A percentile compares a stretch with the other conserved stretches of the same genome.
Evolutionary conservation across 2,888 invertebrate species (phyloP).

Genomic region (Argynnis bischoffii): DNA sequence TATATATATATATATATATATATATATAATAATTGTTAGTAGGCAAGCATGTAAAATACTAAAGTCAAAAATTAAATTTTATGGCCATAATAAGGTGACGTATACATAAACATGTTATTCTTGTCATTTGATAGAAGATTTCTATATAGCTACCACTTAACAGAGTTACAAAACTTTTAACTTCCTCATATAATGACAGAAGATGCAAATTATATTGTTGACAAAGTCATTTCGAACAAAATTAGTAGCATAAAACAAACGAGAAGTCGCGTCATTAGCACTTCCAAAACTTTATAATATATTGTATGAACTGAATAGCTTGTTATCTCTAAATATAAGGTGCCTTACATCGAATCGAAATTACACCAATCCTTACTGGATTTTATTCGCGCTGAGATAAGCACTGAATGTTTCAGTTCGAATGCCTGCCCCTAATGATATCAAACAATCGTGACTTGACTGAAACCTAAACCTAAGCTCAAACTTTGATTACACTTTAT

Average conservation of each 20-base stretch:
- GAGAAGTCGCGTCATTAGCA: slow-evolving; percentile 67
- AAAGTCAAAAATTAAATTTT: too few relatives aligned
- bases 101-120: background rate
- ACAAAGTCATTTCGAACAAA: slow-evolving; percentile 38
- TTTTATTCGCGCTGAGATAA: slow-evolving; percentile 9
- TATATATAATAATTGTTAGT: too few relatives aligned
- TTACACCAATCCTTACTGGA: background rate
- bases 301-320: slow-evolving; percentile 33
- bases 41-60: too few relatives aligned
- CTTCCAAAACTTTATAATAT: slow-evolving; percentile 51
- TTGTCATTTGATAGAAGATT: background rate
- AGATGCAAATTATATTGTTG: slow-evolving; percentile 22
- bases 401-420: slow-evolving; percentile 5
- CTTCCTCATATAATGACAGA: slow-evolving; percentile 11
- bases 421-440: slow-evolving; percentile 1
- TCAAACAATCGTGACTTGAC: slow-evolving; percentile 17
- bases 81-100: too few relatives aligned
- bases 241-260: slow-evolving; percentile 51
- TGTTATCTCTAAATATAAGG: slow-evolving; percentile 19
- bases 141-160: background rate
- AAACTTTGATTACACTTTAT: slow-evolving; percentile 1
- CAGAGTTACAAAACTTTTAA: slow-evolving; percentile 9
- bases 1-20: too few relatives aligned
- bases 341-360: background rate
- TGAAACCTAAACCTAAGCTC: slow-evolving; percentile 3